Conservation (phyloP, 2,888 invertebrate genomes). For the Serripes groenlandicus region DNA sequence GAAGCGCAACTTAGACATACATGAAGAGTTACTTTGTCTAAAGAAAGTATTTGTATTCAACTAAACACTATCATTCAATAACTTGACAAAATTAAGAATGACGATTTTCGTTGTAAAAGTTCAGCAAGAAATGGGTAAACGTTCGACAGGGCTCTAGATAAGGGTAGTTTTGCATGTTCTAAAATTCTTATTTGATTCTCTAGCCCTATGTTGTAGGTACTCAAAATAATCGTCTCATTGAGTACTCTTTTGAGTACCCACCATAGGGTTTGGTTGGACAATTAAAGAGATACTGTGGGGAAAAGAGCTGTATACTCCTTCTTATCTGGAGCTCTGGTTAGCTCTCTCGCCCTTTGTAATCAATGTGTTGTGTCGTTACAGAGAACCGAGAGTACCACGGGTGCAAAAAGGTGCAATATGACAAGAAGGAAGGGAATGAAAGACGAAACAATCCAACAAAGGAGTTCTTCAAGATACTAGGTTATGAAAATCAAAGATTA, state of each 20-base stretch:
- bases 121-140: too few species aligned
- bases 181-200: too few species aligned
- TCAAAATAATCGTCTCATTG: not conserved
- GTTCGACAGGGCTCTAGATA: too few species aligned
- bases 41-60: too few species aligned
- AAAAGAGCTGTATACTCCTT: not conserved
- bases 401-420: not conserved
- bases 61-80: too few species aligned
- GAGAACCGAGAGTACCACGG: not conserved
- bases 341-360: too few species aligned
- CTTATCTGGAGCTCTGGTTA: not conserved
- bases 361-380: too few species aligned
- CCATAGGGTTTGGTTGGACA: not conserved
- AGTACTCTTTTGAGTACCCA: not conserved
- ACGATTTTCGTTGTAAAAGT: too few species aligned
- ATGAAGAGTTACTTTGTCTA: too few species aligned
- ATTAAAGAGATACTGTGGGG: not conserved
- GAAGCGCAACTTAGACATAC: too few species aligned
- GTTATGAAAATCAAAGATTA: not conserved
- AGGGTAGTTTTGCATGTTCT: too few species aligned
- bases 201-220: not conserved
- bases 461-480: constrained; percentile 6
- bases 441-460: constrained; percentile 1
- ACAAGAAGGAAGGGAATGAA: not conserved
- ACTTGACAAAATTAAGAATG: too few species aligned